These are phyloP conservation scores for Cassiopea xamachana DNA, from an alignment of 30 jellyfish, hydroid and myxozoan genomes.

Conservation along the genomic window DNA sequence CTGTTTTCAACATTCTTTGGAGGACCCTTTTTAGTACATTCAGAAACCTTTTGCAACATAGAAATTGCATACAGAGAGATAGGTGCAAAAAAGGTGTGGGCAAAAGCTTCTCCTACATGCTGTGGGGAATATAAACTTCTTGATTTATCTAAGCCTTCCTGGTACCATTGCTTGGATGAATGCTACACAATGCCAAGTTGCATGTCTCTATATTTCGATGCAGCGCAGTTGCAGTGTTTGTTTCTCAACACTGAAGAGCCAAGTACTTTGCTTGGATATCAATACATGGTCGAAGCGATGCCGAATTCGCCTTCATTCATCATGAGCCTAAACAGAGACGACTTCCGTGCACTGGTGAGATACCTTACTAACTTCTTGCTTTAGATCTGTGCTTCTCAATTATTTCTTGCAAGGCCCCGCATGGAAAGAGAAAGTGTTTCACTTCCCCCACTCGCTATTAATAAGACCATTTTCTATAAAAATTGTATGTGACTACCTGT, in stretches of 20 bases:
- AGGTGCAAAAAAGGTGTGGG: not conserved
- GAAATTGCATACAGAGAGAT: not conserved
- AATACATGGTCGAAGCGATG: not conserved
- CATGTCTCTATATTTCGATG: constrained; percentile 7
- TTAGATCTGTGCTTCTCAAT: no score
- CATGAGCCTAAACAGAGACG: not conserved
- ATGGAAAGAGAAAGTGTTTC: no score
- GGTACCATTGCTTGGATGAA: not conserved
- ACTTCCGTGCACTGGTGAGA: not conserved
- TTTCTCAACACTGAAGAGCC: constrained; percentile 6
- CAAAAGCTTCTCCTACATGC: not conserved
- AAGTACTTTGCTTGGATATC: not conserved
- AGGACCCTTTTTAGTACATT: not conserved
- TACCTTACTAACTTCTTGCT: not conserved
- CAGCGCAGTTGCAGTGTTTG: not conserved
- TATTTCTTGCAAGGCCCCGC: no score
- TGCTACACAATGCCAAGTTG: constrained; percentile 14
- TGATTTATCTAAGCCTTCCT: not conserved
- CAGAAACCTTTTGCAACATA: not conserved
- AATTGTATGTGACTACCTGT: no score
- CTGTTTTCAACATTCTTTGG: not conserved
- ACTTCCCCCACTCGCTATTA: no score
- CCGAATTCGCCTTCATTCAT: constrained; percentile 11
- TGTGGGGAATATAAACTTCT: not conserved
- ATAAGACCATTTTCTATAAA: no score